These are phyloP conservation scores for Polietes domitor DNA, from an alignment of 2,888 invertebrate genomes.

Conservation along the genomic window DNA sequence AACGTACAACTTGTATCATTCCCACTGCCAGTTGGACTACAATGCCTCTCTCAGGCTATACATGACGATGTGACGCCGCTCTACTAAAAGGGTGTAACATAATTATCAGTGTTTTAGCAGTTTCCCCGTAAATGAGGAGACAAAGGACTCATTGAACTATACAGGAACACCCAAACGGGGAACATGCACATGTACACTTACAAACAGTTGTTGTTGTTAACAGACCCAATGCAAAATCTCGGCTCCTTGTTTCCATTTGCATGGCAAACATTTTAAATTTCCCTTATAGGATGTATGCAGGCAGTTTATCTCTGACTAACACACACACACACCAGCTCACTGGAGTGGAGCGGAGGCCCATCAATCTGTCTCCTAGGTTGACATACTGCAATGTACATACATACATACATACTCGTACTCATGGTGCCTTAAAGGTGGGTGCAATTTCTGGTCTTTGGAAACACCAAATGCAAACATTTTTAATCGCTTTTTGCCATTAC, in stretches of 20 bases:
- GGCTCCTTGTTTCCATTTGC: constrained; percentile 18
- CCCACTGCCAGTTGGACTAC: not conserved
- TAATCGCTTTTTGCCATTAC: constrained; percentile 28
- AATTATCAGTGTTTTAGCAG: constrained; percentile 46
- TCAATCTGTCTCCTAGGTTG: constrained; percentile 8
- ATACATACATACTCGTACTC: too few relatives aligned
- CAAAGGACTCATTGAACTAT: constrained; percentile 2
- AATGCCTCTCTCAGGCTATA: not conserved
- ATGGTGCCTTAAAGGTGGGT: not conserved
- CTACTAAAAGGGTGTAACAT: constrained; percentile 36
- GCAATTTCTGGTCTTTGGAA: not conserved
- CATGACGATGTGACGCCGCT: not conserved
- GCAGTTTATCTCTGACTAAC: constrained; percentile 34
- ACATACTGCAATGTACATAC: not conserved
- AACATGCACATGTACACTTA: not conserved
- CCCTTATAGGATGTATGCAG: not conserved
- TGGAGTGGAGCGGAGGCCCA: not conserved
- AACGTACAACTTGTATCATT: not conserved
- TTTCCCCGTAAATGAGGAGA: not conserved
- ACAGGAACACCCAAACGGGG: not conserved
- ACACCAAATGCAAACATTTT: constrained; percentile 21
- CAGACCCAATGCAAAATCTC: not conserved
- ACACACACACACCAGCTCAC: not conserved
- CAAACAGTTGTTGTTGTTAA: not conserved
- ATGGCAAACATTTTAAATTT: constrained; percentile 12